Evolutionary conservation across 1,140 invertebrate genomes (phyloP).

Genomic region (Panagrolaimus sp.): DNA sequence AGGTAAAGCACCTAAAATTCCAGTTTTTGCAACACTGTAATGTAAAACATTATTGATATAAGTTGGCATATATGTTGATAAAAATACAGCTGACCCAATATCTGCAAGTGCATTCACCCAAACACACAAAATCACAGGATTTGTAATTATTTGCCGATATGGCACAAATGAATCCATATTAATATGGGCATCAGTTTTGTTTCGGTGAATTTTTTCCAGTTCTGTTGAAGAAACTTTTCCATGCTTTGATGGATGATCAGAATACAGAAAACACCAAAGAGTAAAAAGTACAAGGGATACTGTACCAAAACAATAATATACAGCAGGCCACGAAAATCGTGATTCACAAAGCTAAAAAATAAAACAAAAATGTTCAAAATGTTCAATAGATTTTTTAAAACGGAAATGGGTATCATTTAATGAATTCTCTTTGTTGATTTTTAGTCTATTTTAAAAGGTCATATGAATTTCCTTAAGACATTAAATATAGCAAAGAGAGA

Average conservation of each 20-base stretch:
- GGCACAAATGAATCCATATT: slow-evolving; percentile 16
- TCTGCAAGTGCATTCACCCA: slow-evolving; percentile 46
- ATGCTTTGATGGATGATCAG: slow-evolving; percentile 21
- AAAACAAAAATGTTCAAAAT: background rate
- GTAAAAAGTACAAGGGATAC: slow-evolving; percentile 24
- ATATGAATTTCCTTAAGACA: no score
- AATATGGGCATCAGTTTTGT: slow-evolving; percentile 14
- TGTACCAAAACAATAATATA: slow-evolving; percentile 30
- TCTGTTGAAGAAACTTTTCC: slow-evolving; percentile 4
- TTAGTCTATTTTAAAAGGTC: no score
- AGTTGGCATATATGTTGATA: slow-evolving; percentile 38
- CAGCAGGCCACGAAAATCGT: slow-evolving; percentile 38
- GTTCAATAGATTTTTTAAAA: background rate
- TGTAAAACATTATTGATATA: slow-evolving; percentile 37
- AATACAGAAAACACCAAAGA: slow-evolving; percentile 38
- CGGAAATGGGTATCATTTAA: no score
- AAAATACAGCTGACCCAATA: slow-evolving; percentile 39
- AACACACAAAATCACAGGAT: slow-evolving; percentile 33
- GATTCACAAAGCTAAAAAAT: slow-evolving; percentile 33
- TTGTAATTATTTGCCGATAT: slow-evolving; percentile 26
- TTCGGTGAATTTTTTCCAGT: slow-evolving; percentile 18
- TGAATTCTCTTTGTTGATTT: no score
- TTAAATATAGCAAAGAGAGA: no score
- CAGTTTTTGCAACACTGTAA: slow-evolving; percentile 17
- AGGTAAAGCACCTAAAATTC: slow-evolving; percentile 19